Conservation (phyloP, 2,797 vertebrate genomes). For the Chelon labrosus region DNA sequence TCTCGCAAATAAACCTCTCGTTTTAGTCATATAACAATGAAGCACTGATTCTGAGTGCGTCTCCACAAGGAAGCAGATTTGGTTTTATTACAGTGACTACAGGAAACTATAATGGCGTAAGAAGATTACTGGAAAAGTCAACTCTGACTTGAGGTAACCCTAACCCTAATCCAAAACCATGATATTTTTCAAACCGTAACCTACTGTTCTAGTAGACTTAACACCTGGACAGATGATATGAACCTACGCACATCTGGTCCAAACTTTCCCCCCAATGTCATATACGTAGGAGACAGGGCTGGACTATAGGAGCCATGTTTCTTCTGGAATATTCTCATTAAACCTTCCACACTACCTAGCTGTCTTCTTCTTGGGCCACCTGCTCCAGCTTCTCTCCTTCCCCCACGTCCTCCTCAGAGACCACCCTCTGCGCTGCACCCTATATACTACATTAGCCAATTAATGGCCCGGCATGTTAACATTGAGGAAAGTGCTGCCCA, state of each 20-base stretch:
- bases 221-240: neutral
- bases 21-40: neutral
- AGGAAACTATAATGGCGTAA: too few species aligned
- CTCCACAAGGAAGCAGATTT: neutral
- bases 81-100: too few species aligned
- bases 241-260: too few species aligned
- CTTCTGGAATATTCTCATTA: conserved; percentile 36
- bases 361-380: conserved; percentile 30
- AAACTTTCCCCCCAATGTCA: neutral
- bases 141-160: too few species aligned
- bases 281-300: neutral
- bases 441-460: conserved; percentile 82
- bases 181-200: neutral
- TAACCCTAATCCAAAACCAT: neutral
- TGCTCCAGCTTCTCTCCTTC: conserved; percentile 27
- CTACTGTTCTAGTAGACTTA: neutral
- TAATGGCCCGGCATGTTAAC: conserved; percentile 82
- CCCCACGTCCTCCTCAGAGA: conserved; percentile 46
- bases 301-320: neutral
- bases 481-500: conserved; percentile 71
- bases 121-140: too few species aligned
- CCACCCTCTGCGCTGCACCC: conserved; percentile 50
- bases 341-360: conserved; percentile 37
- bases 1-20: neutral
- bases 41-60: neutral